Percentiles rank a stretch among this genome's conserved stretches.
These are phyloP conservation scores for Eristalinus aeneus DNA, from an alignment of 2,888 invertebrate genomes.

Conservation along the genomic window DNA sequence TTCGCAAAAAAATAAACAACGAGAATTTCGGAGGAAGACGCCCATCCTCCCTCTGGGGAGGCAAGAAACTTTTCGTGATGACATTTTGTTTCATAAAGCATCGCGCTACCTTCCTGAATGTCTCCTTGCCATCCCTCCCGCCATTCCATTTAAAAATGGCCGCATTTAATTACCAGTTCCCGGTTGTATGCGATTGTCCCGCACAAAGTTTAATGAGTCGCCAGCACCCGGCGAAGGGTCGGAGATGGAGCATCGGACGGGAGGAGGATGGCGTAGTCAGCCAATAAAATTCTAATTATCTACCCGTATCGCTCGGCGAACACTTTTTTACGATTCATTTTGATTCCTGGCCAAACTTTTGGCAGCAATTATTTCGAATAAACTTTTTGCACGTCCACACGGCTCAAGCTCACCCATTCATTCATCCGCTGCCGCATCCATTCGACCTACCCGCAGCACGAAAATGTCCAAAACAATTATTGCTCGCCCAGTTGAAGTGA, in stretches of 20 bases:
- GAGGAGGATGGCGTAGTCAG: not conserved
- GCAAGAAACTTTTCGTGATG: not conserved
- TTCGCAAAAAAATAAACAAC: not conserved
- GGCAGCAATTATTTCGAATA: constrained; percentile 5
- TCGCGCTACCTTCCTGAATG: not conserved
- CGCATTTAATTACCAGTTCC: not conserved
- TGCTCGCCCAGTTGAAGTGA: constrained; percentile 17
- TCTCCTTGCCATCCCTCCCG: not conserved
- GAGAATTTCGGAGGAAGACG: not conserved
- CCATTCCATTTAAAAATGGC: not conserved
- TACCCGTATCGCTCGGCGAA: not conserved
- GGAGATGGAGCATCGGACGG: too few relatives aligned
- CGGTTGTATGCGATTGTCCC: not conserved
- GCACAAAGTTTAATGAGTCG: not conserved
- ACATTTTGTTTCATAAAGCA: not conserved
- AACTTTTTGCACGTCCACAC: constrained; percentile 4
- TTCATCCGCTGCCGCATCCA: not conserved
- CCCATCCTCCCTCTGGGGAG: not conserved
- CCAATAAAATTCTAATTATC: constrained; percentile 38
- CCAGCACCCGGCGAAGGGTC: not conserved
- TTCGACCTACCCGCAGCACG: not conserved
- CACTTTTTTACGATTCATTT: constrained; percentile 4
- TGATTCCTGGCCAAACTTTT: not conserved
- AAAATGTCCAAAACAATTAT: constrained; percentile 42
- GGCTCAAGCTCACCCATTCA: not conserved